phyloP scores from a whole-genome alignment of 1,140 invertebrate species.

The Tribolium madens region DNA sequence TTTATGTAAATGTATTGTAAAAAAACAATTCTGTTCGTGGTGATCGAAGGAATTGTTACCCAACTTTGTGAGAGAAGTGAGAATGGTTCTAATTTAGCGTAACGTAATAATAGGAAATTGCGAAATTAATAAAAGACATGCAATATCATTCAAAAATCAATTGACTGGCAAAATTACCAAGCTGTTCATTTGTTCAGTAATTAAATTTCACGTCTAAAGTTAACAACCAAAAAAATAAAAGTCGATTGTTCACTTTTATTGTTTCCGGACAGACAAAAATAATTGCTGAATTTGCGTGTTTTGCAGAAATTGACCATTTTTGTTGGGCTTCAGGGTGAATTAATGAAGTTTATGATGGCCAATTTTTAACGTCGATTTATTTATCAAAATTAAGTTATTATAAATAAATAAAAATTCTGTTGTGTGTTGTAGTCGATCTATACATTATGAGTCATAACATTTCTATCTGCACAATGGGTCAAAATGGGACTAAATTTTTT shows the following conservation, averaged over 20 bases:
- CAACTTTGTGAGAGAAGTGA: neutral
- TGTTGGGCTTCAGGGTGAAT: neutral
- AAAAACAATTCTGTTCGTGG: neutral
- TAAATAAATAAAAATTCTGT: too few relatives aligned
- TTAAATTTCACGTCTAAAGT: slow-evolving; percentile 22
- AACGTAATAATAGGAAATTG: slow-evolving; percentile 7
- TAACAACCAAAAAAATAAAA: slow-evolving; percentile 22
- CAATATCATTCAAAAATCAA: slow-evolving; percentile 17
- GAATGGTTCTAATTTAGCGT: neutral
- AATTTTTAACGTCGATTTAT: too few relatives aligned
- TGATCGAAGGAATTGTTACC: neutral
- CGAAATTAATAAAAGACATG: slow-evolving; percentile 23
- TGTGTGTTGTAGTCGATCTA: too few relatives aligned
- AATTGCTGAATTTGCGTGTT: neutral
- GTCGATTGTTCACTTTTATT: slow-evolving; percentile 2
- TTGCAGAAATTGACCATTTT: neutral
- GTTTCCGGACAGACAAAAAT: neutral
- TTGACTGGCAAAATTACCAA: slow-evolving; percentile 16
- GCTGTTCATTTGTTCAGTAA: neutral
- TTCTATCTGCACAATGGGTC: too few relatives aligned
- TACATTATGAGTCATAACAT: too few relatives aligned
- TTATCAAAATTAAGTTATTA: too few relatives aligned
- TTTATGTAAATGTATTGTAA: neutral
- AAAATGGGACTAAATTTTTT: too few relatives aligned
- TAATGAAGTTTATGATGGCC: too few relatives aligned